Conservation (phyloP, 2,888 invertebrate species). For the Prenolepis imparis region DNA sequence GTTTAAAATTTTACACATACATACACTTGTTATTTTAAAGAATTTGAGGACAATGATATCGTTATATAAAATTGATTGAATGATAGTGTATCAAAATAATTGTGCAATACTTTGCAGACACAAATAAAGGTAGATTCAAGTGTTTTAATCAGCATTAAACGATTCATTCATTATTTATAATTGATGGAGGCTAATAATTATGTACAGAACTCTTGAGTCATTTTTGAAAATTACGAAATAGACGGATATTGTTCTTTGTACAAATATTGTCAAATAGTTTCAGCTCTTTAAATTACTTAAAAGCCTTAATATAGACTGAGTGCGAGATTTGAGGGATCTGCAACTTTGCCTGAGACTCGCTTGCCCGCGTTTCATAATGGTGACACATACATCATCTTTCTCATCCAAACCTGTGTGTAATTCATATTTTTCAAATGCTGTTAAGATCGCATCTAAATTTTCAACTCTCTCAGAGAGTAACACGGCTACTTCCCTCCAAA, state of each 20-base stretch:
- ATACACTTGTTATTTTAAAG: background rate
- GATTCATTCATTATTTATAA: constrained; percentile 69
- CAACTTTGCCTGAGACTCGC: constrained; percentile 82
- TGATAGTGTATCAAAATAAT: constrained; percentile 28
- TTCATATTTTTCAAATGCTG: constrained; percentile 80
- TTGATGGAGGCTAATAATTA: constrained; percentile 71
- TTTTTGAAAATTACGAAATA: constrained; percentile 68
- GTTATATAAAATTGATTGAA: background rate
- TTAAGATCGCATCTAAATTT: constrained; percentile 78
- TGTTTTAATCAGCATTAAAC: constrained; percentile 58
- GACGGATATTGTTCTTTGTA: constrained; percentile 77
- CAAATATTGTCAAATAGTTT: constrained; percentile 76
- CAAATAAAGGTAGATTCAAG: constrained; percentile 49
- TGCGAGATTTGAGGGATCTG: constrained; percentile 81
- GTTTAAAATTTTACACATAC: background rate
- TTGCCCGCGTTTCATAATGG: constrained; percentile 79
- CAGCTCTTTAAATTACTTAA: constrained; percentile 83
- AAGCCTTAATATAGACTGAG: constrained; percentile 81
- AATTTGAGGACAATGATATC: background rate
- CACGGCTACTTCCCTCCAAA: constrained; percentile 79
- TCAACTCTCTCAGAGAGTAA: constrained; percentile 80
- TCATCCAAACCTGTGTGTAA: constrained; percentile 78
- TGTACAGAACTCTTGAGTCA: constrained; percentile 71
- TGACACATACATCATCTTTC: constrained; percentile 72
- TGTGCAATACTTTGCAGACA: constrained; percentile 8